Base-by-base conservation (phyloP, 30 jellyfish, hydroid and myxozoan species). In the Pelagia noctiluca region DNA sequence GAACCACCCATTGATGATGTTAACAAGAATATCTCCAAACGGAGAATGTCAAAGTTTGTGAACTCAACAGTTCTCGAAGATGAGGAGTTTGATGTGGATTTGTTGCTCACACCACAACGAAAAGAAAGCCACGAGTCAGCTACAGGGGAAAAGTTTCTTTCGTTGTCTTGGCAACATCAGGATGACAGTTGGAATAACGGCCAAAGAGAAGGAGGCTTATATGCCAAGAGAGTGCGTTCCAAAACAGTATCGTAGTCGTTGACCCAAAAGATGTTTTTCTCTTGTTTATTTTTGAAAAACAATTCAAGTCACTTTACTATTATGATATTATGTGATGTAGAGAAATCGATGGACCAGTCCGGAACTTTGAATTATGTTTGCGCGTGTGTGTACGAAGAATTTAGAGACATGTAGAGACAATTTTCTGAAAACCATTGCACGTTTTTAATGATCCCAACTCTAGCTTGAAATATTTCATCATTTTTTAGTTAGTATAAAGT, bases 151-250 rank as follows among this genome's bases (percentile, higher is more conserved):
- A 52, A 52, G 26, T 52, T 52, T 19, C 16, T 52, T 30, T 52
- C 68, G 68, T 10, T 52, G 7, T 52, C 28, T 3, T 52, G 68
- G 68, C 68, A 52, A 19, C 68, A 30, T 4, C 30, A 52, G 4
- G 68, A 52, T 3, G 4, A 5, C 68, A 4, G 7, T 10, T 52
- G 30, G 21, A 42, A 42, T 42, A 16, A 42, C 16, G 26, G 28
- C 7, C 28, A 30, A 52, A 5, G 21, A 52, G 68, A 19, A 19
- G 68, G 68, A 8, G 68, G 68, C 16, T 10, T 52, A 3, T 52
- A 52, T 19, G 68, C 68, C 68, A 52, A 52, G 26, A 8, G 68
- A 52, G 68, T 52, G 12, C 26, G 68, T 42, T 42, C 57, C 8
- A 42, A 42, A 42, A 42, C 57, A 42, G 16, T 16, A 16, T 5